A percentile compares a stretch with the other conserved stretches of the same genome.
Conservation (phyloP, 2,888 invertebrate genomes). For the Drosophila gaucha region DNA sequence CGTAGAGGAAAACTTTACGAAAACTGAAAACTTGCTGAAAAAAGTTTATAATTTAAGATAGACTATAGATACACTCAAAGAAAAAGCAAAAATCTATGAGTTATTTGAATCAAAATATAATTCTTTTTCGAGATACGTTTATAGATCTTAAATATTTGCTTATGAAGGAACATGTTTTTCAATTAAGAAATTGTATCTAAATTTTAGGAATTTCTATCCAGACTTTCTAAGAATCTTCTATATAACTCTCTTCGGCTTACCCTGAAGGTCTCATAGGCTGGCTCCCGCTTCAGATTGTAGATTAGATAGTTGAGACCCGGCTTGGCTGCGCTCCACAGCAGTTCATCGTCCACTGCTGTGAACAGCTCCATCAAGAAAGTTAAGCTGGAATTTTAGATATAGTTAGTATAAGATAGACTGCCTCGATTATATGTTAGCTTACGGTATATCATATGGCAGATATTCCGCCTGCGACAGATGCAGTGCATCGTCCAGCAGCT, state of each 20-base stretch:
- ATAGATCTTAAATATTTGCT: too few relatives aligned
- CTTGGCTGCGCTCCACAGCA: conserved; percentile 87
- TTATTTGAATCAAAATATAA: too few relatives aligned
- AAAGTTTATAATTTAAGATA: background rate
- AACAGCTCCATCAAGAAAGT: conserved; percentile 86
- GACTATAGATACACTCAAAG: background rate
- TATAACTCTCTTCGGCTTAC: conserved; percentile 82
- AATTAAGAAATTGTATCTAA: too few relatives aligned
- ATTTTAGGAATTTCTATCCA: too few relatives aligned
- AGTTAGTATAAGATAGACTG: background rate
- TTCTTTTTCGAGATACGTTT: too few relatives aligned
- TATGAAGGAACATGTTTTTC: too few relatives aligned
- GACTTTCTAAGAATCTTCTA: too few relatives aligned
- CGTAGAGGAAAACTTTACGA: background rate
- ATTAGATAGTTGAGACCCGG: conserved; percentile 87
- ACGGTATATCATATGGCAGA: conserved; percentile 86
- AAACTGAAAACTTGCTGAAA: background rate
- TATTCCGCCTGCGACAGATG: conserved; percentile 87
- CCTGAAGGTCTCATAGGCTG: conserved; percentile 87
- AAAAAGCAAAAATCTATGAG: background rate
- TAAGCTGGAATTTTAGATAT: conserved; percentile 65
- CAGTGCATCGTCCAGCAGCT: conserved; percentile 89
- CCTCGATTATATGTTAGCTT: background rate
- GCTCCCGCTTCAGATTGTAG: conserved; percentile 86
- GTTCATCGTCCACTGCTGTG: conserved; percentile 85